A percentile compares a stretch with the other conserved stretches of the same genome.
Conservation (phyloP, 2,797 vertebrate species). For the Emydoidea blandingii region DNA sequence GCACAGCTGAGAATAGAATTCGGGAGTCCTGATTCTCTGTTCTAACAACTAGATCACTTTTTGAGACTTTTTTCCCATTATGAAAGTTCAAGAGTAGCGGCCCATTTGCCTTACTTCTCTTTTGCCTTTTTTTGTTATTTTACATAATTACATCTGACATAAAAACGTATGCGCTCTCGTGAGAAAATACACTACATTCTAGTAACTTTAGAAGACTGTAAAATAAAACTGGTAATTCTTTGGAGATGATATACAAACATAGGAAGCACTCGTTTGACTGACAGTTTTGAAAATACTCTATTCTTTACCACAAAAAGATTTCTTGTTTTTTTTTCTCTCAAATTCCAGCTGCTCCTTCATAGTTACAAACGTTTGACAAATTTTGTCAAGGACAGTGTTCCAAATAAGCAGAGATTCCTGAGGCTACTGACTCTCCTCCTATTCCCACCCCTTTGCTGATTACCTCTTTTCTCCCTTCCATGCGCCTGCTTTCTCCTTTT, state of each 20-base stretch:
- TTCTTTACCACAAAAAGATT: not conserved
- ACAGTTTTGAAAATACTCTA: not conserved
- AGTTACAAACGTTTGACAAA: not conserved
- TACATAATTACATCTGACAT: constrained; percentile 59
- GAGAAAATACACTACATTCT: constrained; percentile 47
- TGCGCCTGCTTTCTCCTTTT: not conserved
- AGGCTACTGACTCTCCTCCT: not conserved
- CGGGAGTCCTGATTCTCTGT: not conserved
- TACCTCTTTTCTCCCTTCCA: not conserved
- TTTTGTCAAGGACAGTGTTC: not conserved
- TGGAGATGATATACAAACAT: not conserved
- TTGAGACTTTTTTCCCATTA: not conserved
- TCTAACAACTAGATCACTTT: not conserved
- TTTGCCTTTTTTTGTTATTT: constrained; percentile 37
- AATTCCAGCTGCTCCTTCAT: not conserved
- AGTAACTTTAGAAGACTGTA: constrained; percentile 28
- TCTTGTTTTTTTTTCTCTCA: not conserved
- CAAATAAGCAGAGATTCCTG: not conserved
- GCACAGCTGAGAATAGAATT: not conserved
- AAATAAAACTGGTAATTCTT: constrained; percentile 51
- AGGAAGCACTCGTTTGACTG: not conserved
- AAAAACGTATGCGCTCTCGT: constrained; percentile 43
- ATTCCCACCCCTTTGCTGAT: fast-evolving
- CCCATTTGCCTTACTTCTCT: constrained; percentile 37
- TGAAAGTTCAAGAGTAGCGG: not conserved